phyloP scores from a whole-genome alignment of 2,888 invertebrate species.

The Encarsia formosa region DNA sequence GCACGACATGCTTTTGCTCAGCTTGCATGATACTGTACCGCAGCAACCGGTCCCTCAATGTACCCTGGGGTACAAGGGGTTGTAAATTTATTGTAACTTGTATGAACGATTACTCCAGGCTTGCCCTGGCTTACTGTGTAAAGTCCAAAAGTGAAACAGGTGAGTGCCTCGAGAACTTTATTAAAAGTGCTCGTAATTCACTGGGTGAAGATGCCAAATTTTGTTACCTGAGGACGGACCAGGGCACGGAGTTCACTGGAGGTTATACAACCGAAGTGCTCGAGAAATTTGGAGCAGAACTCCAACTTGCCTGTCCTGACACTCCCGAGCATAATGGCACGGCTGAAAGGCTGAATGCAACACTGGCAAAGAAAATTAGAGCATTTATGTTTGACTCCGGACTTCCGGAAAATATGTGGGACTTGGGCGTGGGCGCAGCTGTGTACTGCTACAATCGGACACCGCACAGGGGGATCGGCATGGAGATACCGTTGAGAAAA shows the following conservation, averaged over 20 bases:
- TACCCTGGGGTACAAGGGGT: constrained; percentile 19
- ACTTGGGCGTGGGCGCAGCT: too few relatives aligned
- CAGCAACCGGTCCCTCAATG: too few relatives aligned
- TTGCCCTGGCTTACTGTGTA: constrained; percentile 27
- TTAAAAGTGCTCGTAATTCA: too few relatives aligned
- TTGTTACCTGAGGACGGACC: constrained; percentile 6
- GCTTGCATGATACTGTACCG: too few relatives aligned
- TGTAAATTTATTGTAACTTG: too few relatives aligned
- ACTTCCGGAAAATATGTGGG: too few relatives aligned
- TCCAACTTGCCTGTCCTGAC: background rate
- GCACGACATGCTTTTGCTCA: too few relatives aligned
- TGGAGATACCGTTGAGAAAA: too few relatives aligned
- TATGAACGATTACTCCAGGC: constrained; percentile 30
- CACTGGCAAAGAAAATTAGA: background rate
- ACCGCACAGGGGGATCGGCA: too few relatives aligned
- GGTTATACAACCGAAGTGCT: constrained; percentile 3
- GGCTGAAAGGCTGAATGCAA: background rate
- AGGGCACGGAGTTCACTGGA: constrained; percentile 9
- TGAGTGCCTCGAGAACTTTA: constrained; percentile 5
- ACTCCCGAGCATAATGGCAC: background rate
- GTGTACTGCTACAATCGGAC: too few relatives aligned
- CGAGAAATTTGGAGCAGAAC: too few relatives aligned
- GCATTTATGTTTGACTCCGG: too few relatives aligned
- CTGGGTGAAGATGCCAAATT: constrained; percentile 3
- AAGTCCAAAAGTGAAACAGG: constrained; percentile 20